These are phyloP conservation scores for Epinephelus malabaricus DNA, from an alignment of 2,797 vertebrate species.

Conservation along the genomic window DNA sequence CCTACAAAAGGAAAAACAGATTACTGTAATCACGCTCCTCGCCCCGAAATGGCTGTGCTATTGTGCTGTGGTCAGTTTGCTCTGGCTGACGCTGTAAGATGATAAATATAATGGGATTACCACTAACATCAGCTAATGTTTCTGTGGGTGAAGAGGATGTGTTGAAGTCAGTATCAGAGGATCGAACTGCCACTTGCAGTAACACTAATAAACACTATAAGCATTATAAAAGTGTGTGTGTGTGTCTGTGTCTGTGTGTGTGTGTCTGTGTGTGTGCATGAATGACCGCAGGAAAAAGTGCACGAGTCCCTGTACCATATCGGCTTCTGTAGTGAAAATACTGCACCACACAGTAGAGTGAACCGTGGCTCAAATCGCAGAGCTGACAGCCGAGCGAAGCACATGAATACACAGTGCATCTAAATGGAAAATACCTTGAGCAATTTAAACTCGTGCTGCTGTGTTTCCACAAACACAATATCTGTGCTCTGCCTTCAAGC, in stretches of 20 bases:
- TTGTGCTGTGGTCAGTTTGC: neutral
- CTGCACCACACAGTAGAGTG: constrained; percentile 14
- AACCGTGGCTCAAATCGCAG: constrained; percentile 17
- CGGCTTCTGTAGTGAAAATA: constrained; percentile 3
- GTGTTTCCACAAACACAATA: constrained; percentile 45
- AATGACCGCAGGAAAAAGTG: neutral
- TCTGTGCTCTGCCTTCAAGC: constrained; percentile 45
- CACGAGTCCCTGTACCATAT: neutral
- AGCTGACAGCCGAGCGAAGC: constrained; percentile 18
- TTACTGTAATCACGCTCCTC: neutral
- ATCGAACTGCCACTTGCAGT: constrained; percentile 9
- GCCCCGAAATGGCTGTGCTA: neutral
- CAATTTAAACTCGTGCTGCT: constrained; percentile 29
- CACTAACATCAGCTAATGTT: constrained; percentile 5
- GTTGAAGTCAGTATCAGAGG: constrained; percentile 3
- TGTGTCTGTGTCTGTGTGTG: neutral
- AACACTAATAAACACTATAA: constrained; percentile 35
- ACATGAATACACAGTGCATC: constrained; percentile 25
- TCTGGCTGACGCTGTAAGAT: neutral
- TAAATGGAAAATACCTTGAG: constrained; percentile 44
- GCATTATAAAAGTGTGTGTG: constrained; percentile 19
- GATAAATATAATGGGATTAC: constrained; percentile 6
- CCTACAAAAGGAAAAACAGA: neutral
- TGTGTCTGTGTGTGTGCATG: neutral
- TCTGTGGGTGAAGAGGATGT: constrained; percentile 2